These are phyloP conservation scores for Zosterops pallidus DNA, from an alignment of 2,113 vertebrate species.

Conservation along the genomic window DNA sequence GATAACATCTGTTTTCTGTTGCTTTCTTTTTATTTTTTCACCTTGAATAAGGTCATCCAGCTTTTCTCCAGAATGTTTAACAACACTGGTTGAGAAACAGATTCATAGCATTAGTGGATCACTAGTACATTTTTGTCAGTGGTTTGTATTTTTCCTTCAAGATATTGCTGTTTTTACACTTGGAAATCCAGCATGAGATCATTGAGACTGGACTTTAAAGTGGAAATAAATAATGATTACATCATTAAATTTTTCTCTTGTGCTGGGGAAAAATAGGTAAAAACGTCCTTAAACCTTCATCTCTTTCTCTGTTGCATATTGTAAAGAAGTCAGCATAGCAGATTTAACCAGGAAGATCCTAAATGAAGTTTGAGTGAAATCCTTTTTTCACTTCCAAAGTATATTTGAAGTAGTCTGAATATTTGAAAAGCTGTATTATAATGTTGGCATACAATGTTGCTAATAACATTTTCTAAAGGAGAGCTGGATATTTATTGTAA, in stretches of 20 bases:
- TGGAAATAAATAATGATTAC: neutral
- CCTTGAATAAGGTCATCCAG: neutral
- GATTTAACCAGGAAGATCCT: neutral
- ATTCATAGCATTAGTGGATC: neutral
- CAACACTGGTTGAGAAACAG: neutral
- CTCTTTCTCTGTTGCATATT: neutral
- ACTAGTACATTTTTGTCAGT: neutral
- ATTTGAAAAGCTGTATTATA: neutral
- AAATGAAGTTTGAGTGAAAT: neutral
- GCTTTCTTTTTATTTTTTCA: neutral
- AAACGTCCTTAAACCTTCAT: neutral
- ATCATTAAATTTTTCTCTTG: neutral
- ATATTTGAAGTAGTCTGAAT: neutral
- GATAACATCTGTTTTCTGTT: neutral
- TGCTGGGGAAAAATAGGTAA: neutral
- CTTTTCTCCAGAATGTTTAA: neutral
- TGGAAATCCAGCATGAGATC: neutral
- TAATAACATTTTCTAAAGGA: neutral
- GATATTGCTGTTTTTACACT: neutral
- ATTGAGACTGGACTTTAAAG: neutral
- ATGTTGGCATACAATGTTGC: neutral
- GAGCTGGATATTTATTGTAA: neutral
- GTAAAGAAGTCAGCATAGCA: neutral
- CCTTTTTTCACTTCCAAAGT: neutral
- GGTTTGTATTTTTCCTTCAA: neutral